Evolutionary conservation across 2,888 invertebrate genomes (phyloP).

Genomic region (Xanthia icteritia): DNA sequence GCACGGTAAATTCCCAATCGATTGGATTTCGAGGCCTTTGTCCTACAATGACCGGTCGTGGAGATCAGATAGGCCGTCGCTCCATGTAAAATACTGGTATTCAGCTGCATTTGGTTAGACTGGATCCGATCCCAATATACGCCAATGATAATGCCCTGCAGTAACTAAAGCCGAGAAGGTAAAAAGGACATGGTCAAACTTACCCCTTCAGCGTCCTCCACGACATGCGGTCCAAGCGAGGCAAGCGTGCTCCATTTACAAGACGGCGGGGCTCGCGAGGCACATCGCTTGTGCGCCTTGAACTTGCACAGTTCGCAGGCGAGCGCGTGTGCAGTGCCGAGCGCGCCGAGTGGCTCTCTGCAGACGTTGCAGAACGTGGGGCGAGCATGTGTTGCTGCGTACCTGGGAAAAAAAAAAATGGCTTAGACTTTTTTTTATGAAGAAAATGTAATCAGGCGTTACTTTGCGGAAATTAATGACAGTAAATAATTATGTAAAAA

Average conservation of each 20-base stretch:
- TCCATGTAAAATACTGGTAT: neutral
- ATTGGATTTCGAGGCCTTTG: neutral
- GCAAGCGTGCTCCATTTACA: conserved; percentile 99
- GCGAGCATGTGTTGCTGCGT: conserved; percentile 97
- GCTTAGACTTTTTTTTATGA: too few relatives aligned
- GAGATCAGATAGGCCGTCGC: neutral
- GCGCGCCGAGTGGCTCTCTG: conserved; percentile 97
- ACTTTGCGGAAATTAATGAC: neutral
- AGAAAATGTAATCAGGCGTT: neutral
- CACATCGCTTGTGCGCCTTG: conserved; percentile 98
- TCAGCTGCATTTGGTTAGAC: neutral
- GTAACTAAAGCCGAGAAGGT: neutral
- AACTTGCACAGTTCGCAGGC: conserved; percentile 99
- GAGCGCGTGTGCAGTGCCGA: conserved; percentile 97
- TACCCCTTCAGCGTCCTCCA: conserved; percentile 97
- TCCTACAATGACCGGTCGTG: neutral
- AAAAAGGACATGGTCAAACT: conserved; percentile 69
- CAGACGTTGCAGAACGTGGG: conserved; percentile 99
- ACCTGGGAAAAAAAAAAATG: conserved; percentile 83
- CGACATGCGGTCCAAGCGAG: conserved; percentile 98
- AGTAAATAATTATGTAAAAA: neutral
- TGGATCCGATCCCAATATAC: neutral
- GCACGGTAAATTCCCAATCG: neutral
- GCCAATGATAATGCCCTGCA: neutral
- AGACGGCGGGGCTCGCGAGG: conserved; percentile 97